phyloP scores from a whole-genome alignment of 2,888 invertebrate species.

The Ellobium chinense region DNA sequence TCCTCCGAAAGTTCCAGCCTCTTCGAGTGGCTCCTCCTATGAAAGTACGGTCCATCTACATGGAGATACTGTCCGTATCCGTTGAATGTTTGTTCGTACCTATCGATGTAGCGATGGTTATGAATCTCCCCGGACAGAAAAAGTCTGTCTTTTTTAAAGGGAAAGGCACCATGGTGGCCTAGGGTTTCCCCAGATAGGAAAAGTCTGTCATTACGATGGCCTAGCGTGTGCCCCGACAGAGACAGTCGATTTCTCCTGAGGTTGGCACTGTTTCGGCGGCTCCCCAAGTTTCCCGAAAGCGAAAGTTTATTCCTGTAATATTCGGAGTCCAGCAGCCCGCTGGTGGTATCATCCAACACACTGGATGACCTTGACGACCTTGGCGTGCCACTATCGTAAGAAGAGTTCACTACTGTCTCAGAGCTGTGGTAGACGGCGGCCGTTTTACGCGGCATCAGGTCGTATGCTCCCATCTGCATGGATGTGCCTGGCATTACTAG shows the following conservation, averaged over 20 bases:
- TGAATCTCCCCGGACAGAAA: conserved; percentile 3
- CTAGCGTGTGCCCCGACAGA: background rate
- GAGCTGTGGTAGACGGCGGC: conserved; percentile 38
- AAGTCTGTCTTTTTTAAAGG: background rate
- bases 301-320: background rate
- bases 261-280: background rate
- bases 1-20: conserved; percentile 24
- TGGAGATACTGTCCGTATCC: background rate
- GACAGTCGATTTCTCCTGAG: background rate
- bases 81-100: background rate
- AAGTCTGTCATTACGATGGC: background rate
- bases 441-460: conserved; percentile 44
- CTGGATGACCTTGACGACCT: background rate
- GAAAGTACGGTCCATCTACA: background rate
- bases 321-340: background rate
- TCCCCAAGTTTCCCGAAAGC: background rate
- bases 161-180: background rate
- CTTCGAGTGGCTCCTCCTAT: background rate
- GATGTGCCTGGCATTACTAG: background rate
- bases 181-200: conserved; percentile 16
- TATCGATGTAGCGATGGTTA: background rate
- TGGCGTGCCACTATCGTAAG: background rate
- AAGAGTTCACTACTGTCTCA: conserved; percentile 2
- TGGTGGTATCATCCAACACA: background rate
- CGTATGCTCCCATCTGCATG: conserved; percentile 44